Percentiles rank a stretch among this genome's conserved stretches.
Conservation (phyloP, 2,888 invertebrate genomes). For the Anthophora plumipes region DNA sequence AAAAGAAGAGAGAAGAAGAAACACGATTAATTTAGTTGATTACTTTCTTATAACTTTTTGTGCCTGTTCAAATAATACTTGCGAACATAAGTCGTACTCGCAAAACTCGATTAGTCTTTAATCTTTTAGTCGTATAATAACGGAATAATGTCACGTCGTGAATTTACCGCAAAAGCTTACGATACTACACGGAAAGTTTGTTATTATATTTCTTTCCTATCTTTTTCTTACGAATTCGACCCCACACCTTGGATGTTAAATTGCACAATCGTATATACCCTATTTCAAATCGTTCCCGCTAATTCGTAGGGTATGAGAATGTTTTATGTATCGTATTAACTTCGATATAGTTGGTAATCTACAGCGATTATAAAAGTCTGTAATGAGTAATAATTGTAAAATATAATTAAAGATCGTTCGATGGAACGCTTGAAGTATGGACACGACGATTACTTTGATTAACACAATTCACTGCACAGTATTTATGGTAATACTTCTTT, state of each 20-base stretch:
- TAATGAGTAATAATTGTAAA: slow-evolving; percentile 62
- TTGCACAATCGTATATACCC: slow-evolving; percentile 58
- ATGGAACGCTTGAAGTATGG: slow-evolving; percentile 16
- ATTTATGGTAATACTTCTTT: slow-evolving; percentile 32
- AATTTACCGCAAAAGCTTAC: slow-evolving; percentile 31
- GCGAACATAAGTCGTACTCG: slow-evolving; percentile 37
- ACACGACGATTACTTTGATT: slow-evolving; percentile 55
- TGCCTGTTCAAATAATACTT: slow-evolving; percentile 28
- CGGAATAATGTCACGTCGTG: slow-evolving; percentile 25
- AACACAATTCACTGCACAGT: slow-evolving; percentile 55
- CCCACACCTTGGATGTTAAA: slow-evolving; percentile 54
- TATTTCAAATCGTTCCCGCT: slow-evolving; percentile 44
- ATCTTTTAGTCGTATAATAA: slow-evolving; percentile 40
- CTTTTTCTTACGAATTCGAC: slow-evolving; percentile 46
- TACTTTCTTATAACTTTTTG: slow-evolving; percentile 48
- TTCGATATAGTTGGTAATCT: slow-evolving; percentile 57
- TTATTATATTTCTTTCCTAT: slow-evolving; percentile 22
- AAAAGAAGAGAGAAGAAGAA: slow-evolving; percentile 6
- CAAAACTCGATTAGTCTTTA: slow-evolving; percentile 43
- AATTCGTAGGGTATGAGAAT: slow-evolving; percentile 53
- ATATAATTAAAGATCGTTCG: slow-evolving; percentile 48
- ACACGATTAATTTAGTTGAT: slow-evolving; percentile 40
- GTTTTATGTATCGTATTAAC: slow-evolving; percentile 60
- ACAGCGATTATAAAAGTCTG: slow-evolving; percentile 54
- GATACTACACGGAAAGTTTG: slow-evolving; percentile 47